Percentiles rank a stretch among this genome's conserved stretches.
Conservation (phyloP, 2,888 invertebrate genomes). For the Phengaris alcon region DNA sequence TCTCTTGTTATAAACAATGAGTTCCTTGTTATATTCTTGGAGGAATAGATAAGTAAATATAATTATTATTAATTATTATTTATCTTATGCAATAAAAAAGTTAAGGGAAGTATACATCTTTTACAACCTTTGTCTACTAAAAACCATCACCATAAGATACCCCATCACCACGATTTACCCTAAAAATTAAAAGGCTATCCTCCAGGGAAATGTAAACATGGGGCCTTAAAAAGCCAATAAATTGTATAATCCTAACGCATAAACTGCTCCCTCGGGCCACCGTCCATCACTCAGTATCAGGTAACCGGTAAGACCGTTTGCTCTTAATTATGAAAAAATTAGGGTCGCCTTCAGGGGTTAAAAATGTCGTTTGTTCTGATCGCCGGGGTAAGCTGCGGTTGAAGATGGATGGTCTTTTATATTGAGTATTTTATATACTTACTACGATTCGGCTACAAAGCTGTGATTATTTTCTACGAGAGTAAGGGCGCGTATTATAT, state of each 20-base stretch:
- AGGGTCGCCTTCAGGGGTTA: constrained; percentile 9
- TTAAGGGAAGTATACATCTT: too few species aligned
- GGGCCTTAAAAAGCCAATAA: constrained; percentile 17
- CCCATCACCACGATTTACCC: neutral
- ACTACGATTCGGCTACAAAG: too few species aligned
- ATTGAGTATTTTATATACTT: neutral
- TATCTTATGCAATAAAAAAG: too few species aligned
- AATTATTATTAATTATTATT: too few species aligned
- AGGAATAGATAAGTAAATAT: too few species aligned
- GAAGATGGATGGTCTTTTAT: constrained; percentile 10
- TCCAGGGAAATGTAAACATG: constrained; percentile 11
- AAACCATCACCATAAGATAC: neutral
- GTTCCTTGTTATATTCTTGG: too few species aligned
- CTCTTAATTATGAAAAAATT: constrained; percentile 15
- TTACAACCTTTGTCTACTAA: too few species aligned
- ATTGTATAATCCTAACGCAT: constrained; percentile 3
- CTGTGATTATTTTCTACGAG: too few species aligned
- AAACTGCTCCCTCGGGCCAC: neutral
- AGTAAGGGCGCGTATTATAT: too few species aligned
- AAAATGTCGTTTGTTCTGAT: constrained; percentile 19
- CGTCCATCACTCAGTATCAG: constrained; percentile 17
- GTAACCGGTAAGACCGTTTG: constrained; percentile 8
- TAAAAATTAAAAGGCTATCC: neutral
- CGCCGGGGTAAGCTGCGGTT: neutral
- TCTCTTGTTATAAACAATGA: too few species aligned